These are phyloP conservation scores for Pomatorhinus ruficollis DNA, from an alignment of 2,113 vertebrate genomes.

Conservation along the genomic window DNA sequence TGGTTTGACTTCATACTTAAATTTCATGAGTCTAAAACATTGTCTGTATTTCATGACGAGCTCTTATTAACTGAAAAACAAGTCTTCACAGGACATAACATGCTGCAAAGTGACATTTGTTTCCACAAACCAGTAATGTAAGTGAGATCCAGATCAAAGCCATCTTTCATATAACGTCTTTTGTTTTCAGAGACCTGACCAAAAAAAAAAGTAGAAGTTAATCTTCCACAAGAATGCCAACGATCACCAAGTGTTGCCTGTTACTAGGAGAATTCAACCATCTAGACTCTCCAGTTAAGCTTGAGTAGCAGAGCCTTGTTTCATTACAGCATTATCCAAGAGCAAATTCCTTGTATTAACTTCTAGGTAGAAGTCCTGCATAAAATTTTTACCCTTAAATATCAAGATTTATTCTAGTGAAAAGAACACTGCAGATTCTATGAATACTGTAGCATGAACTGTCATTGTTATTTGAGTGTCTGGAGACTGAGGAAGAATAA, in stretches of 20 bases:
- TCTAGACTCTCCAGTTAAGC: neutral
- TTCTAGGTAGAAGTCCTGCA: neutral
- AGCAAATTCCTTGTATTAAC: neutral
- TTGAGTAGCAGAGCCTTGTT: neutral
- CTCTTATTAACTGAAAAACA: neutral
- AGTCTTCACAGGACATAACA: neutral
- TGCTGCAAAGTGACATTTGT: neutral
- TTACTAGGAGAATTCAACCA: neutral
- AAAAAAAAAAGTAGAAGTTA: neutral
- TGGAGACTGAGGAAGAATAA: neutral
- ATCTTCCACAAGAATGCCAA: neutral
- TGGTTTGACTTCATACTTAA: neutral
- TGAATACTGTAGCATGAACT: neutral
- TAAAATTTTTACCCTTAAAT: neutral
- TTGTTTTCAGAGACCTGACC: constrained; percentile 94
- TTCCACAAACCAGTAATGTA: constrained; percentile 88
- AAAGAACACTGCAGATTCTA: neutral
- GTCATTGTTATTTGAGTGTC: neutral
- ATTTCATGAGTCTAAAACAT: neutral
- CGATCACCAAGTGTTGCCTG: neutral
- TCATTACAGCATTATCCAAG: neutral
- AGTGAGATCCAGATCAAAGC: constrained; percentile 96
- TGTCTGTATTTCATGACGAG: neutral
- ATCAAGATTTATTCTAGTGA: neutral
- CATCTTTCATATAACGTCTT: constrained; percentile 90